phyloP scores from a whole-genome alignment of 2,113 vertebrate species.

The Vimba vimba region DNA sequence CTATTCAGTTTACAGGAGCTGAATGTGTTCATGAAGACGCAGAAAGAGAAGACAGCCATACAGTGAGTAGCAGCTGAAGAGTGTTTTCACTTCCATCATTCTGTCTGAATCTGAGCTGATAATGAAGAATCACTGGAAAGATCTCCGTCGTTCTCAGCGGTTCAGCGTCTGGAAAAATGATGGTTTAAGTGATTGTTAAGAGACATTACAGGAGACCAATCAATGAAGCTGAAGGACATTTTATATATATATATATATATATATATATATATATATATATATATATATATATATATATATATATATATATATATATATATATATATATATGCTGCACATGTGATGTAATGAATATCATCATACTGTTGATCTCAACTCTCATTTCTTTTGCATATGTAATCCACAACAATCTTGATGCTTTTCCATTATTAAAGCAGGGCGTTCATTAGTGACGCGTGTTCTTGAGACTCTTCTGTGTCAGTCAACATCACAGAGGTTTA shows the following conservation, averaged over 20 bases:
- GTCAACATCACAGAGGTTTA: background rate
- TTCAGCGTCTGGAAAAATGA: background rate
- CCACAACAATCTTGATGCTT: background rate
- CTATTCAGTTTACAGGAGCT: background rate
- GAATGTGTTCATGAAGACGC: background rate
- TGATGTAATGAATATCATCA: background rate
- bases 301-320: too few relatives aligned
- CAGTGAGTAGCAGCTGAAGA: background rate
- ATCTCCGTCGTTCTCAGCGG: too few relatives aligned
- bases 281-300: too few relatives aligned
- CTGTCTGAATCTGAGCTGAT: background rate
- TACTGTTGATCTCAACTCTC: too few relatives aligned
- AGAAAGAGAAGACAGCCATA: too few relatives aligned
- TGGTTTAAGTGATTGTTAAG: background rate
- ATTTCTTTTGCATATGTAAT: background rate
- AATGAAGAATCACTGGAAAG: background rate
- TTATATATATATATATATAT: too few relatives aligned
- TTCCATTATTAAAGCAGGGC: slow-evolving; percentile 16
- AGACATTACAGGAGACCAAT: background rate
- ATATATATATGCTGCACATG: background rate
- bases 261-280: too few relatives aligned
- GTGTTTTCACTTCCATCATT: background rate
- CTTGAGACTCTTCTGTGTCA: background rate
- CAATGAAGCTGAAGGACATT: slow-evolving; percentile 4
- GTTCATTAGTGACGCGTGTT: too few relatives aligned